A percentile compares a stretch with the other conserved stretches of the same genome.
These are phyloP conservation scores for Dynastes tityus DNA, from an alignment of 2,888 invertebrate species.

Conservation along the genomic window DNA sequence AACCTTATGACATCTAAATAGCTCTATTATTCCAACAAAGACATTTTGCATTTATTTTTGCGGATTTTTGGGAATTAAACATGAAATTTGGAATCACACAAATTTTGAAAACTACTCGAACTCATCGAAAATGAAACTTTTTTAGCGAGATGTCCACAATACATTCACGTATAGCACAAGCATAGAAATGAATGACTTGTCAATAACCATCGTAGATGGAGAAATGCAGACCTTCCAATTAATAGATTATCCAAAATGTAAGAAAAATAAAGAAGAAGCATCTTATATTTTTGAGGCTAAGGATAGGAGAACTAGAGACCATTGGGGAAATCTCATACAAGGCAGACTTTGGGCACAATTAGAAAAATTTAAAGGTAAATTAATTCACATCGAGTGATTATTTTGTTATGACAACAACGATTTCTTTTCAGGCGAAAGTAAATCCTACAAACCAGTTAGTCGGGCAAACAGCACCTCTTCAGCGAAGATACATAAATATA, in stretches of 20 bases:
- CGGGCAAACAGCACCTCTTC: constrained; percentile 26
- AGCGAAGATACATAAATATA: neutral
- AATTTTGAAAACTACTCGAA: too few relatives aligned
- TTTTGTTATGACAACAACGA: neutral
- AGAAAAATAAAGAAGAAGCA: constrained; percentile 51
- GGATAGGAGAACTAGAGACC: constrained; percentile 60
- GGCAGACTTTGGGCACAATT: constrained; percentile 65
- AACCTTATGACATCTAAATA: too few relatives aligned
- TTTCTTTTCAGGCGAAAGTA: constrained; percentile 27
- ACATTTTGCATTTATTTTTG: too few relatives aligned
- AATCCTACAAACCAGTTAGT: constrained; percentile 28
- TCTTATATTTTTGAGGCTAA: constrained; percentile 61
- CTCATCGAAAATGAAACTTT: neutral
- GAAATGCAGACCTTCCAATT: constrained; percentile 62
- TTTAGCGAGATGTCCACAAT: constrained; percentile 58
- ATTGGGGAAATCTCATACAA: constrained; percentile 64
- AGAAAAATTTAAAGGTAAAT: constrained; percentile 63
- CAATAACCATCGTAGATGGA: constrained; percentile 63
- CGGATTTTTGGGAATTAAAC: too few relatives aligned
- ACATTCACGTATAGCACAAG: constrained; percentile 54
- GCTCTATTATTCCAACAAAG: too few relatives aligned
- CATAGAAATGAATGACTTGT: constrained; percentile 64
- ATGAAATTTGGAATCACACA: too few relatives aligned
- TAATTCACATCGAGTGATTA: neutral
- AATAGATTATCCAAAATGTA: constrained; percentile 60